A percentile compares a stretch with the other conserved stretches of the same genome.
phyloP scores from a whole-genome alignment of 1,140 invertebrate species.

The Lysiphlebus fabarum region DNA sequence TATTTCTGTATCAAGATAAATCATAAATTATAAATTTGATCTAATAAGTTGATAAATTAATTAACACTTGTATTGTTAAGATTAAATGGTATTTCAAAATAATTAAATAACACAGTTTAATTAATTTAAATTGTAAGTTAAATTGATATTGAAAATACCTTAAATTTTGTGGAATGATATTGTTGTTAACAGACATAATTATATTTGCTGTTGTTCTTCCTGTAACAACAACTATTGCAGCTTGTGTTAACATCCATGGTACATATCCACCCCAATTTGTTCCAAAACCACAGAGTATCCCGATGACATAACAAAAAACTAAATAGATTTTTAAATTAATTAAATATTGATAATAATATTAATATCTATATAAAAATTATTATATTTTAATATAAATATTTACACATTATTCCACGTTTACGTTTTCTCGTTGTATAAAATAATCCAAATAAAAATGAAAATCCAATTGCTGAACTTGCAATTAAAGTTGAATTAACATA shows the following conservation, averaged over 20 bases:
- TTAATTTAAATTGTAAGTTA: neutral
- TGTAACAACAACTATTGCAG: conserved; percentile 41
- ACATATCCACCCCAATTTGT: conserved; percentile 47
- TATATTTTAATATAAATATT: conserved; percentile 11
- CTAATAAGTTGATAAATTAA: no score
- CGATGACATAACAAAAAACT: conserved; percentile 40
- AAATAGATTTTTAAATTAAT: conserved; percentile 21
- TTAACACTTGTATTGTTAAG: neutral
- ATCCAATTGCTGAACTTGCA: conserved; percentile 37
- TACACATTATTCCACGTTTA: conserved; percentile 42
- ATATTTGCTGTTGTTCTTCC: conserved; percentile 41
- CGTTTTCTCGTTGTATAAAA: conserved; percentile 30
- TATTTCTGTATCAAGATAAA: conserved; percentile 30
- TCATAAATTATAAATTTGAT: neutral
- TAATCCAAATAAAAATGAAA: conserved; percentile 37
- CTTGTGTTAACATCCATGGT: conserved; percentile 43
- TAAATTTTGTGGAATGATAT: conserved; percentile 45
- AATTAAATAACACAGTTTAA: neutral
- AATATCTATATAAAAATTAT: no score
- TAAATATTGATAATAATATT: no score
- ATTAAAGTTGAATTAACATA: conserved; percentile 49
- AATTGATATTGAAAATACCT: conserved; percentile 35
- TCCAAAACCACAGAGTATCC: conserved; percentile 42
- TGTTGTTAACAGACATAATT: conserved; percentile 35
- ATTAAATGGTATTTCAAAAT: neutral